Percentiles rank a stretch among this genome's conserved stretches.
Evolutionary conservation across 1,140 invertebrate species (phyloP).

Genomic region (Heliconius hewitsoni): DNA sequence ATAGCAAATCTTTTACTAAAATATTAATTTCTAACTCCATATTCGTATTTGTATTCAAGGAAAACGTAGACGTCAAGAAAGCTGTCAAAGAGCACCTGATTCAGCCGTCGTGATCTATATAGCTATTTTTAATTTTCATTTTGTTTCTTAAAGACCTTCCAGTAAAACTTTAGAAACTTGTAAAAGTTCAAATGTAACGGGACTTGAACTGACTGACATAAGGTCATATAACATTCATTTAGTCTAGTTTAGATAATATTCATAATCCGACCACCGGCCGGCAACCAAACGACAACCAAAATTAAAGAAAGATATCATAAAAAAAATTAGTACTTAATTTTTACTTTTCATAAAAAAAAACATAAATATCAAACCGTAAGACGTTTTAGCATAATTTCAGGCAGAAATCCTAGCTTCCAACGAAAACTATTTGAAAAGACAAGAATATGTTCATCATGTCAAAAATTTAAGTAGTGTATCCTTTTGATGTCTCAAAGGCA

Average conservation of each 20-base stretch:
- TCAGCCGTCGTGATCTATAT: background rate
- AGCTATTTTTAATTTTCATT: background rate
- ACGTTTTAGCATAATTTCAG: background rate
- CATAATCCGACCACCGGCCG: too few species aligned
- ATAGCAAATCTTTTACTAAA: background rate
- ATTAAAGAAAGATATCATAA: too few species aligned
- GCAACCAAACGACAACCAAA: too few species aligned
- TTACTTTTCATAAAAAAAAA: too few species aligned
- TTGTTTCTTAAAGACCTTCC: too few species aligned
- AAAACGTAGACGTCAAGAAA: constrained; percentile 18
- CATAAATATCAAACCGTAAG: too few species aligned
- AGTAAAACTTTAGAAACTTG: too few species aligned
- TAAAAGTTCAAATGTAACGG: too few species aligned
- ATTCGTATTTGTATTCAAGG: constrained; percentile 12
- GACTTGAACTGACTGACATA: too few species aligned
- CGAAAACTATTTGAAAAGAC: background rate
- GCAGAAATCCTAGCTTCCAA: background rate
- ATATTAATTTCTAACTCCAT: background rate
- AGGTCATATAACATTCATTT: too few species aligned
- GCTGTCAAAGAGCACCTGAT: constrained; percentile 28
- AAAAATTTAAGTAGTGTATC: constrained; percentile 3
- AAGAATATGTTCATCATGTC: constrained; percentile 4
- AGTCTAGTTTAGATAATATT: too few species aligned
- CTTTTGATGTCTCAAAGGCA: constrained; percentile 18
- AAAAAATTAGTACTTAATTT: too few species aligned